These are phyloP conservation scores for Nematolebias whitei DNA, from an alignment of 2,113 vertebrate species.

Conservation along the genomic window DNA sequence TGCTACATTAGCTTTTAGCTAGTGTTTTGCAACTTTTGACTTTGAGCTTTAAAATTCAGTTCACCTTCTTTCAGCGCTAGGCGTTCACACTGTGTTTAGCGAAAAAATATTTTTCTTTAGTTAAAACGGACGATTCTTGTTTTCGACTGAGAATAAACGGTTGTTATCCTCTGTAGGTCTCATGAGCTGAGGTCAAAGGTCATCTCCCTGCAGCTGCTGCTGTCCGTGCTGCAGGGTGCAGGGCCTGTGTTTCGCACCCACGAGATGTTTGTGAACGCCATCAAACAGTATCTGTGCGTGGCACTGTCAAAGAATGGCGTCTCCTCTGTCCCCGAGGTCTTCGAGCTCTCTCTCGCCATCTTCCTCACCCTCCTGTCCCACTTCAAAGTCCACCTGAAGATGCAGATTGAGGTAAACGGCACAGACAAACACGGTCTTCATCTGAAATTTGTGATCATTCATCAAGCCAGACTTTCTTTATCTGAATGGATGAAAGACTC, in stretches of 20 bases:
- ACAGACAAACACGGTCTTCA: neutral
- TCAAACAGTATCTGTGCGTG: constrained; percentile 98
- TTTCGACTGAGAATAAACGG: neutral
- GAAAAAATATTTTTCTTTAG: too few species aligned
- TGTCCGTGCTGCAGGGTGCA: constrained; percentile 94
- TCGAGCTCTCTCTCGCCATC: constrained; percentile 97
- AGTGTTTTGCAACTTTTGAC: too few species aligned
- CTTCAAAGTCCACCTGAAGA: constrained; percentile 98
- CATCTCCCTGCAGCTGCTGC: constrained; percentile 94
- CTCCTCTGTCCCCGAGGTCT: constrained; percentile 96
- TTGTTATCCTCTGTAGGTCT: constrained; percentile 79
- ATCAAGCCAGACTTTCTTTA: too few species aligned
- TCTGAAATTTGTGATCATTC: neutral
- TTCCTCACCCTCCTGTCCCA: constrained; percentile 96
- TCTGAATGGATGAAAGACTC: too few species aligned
- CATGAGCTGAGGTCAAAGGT: constrained; percentile 96
- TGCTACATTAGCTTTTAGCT: too few species aligned
- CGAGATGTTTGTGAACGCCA: constrained; percentile 98
- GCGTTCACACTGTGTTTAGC: too few species aligned
- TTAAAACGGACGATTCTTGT: neutral
- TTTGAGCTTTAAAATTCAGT: too few species aligned
- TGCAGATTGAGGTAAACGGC: constrained; percentile 96
- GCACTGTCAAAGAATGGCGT: constrained; percentile 97
- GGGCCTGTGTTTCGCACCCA: constrained; percentile 95
- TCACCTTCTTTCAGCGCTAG: too few species aligned